Base-by-base conservation (phyloP, 64 coral and sea anemone species). In the Pocillopora verrucosa region DNA sequence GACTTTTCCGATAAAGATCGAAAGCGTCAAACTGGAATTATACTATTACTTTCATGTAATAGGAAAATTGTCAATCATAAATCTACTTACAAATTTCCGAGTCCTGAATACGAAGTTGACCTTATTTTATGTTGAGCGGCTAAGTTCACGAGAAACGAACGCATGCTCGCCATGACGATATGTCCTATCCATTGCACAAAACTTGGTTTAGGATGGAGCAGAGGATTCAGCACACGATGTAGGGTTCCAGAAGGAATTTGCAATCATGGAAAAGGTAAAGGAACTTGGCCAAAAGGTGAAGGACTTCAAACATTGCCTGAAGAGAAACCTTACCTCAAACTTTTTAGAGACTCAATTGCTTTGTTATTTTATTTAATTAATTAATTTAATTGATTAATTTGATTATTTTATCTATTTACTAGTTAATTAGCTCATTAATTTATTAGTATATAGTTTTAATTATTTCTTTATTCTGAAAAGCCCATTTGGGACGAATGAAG, bases 31-130 rank as follows among this genome's bases (percentile, higher is more conserved):
- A n/a, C n/a, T n/a, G n/a, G n/a, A n/a, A n/a, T n/a, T n/a, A n/a
- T n/a, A n/a, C n/a, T n/a, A n/a, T n/a, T 76, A 56, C 36, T 51
- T 16, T 73, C 89, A 22, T 83, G 68, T 61, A 60, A 20, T 72
- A 91, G 86, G 72, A 73, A 85, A 30, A 91, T 91, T 20, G 38
- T 58, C 16, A 63, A 61, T 57, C 89, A 91, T 58, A 58, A 75
- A 34, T 84, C 79, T 36, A 16, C 58, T 61, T 76, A 72, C 20
- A 63, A 63, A 59, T 89, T 89, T 68, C 64, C 87, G 9, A 76
- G 87, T 1, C 87, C 87, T 78, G 36, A 89, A 89, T 37, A 89
- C 70, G 87, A 89, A 12, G 75, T 89, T 12, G 87, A 89, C 17
- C 60, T 79, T 13, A 89, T 79, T 41, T 78, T 79, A 63, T 78